Evolutionary conservation across 2,113 vertebrate species (phyloP), one percentile per base, ranked within the genome.

Genomic region (Fregetta grallaria): DNA sequence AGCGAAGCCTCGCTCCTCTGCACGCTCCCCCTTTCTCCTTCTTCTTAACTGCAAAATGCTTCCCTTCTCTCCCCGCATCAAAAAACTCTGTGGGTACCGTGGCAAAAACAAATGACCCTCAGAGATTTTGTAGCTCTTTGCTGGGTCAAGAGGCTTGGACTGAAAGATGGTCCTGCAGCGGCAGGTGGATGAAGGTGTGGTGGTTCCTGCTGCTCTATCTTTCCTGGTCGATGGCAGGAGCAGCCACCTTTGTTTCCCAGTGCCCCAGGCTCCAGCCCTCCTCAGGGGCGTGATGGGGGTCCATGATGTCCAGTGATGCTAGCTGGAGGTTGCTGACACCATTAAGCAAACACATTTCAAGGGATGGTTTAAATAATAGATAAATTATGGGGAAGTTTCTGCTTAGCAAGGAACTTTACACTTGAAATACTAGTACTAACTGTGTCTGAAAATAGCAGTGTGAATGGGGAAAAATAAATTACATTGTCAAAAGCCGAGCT

Each of bases 1-100:
- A 91, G 27, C 0, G 1, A 26, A 82, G 65, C 50, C 45, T 74
- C 2, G 0, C 14, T 72, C 26, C 36, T 72, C 47, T 0, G 0
- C 49, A 30, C 2, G 2, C 5, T 49, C 16, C 27, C 16, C 4
- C 9, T 52, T 13, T 45, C 29, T 18, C 38, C 5, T 58, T 58
- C 5, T 58, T 44, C 44, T 68, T 38, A 47, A 15, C 18, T 6
- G 32, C 18, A 30, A 56, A 91, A 58, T 0, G 0, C 27, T 88
- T 68, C 38, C 38, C 22, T 56, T 55, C 65, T 53, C n/a, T 56
- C 15, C 9, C 11, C 4, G 2, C 29, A 7, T 1, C 1, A 3
- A 44, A 45, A 67, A 81, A 42, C 20, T 65, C 25, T 40, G 5
- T 25, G 36, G 29, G 17, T 45, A 79, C 45, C 3, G 2, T 21